Base-by-base conservation (phyloP, 2,113 vertebrate species). In the Aramus guarauna region DNA sequence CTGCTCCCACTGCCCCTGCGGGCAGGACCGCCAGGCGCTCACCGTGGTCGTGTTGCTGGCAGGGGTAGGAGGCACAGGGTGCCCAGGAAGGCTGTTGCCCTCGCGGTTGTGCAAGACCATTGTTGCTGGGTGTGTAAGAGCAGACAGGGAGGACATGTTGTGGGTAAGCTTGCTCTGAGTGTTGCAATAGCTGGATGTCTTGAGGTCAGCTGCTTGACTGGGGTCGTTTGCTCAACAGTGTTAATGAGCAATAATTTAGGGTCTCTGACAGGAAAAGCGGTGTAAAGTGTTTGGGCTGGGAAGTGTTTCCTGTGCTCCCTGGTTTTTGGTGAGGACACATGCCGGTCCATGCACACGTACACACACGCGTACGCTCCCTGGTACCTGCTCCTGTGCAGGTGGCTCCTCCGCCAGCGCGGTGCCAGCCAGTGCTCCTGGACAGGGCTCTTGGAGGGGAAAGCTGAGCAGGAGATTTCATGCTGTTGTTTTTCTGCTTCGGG, bases 371-470 rank as follows among this genome's bases (percentile, higher is more conserved):
- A 24, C 5, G 1, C 29, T 43, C n/a, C 60, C 56, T 8, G 36
- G 17, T 26, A 21, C 59, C 30, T 2, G 3, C 23, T 53, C 20
- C 41, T 0, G 2, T 26, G 56, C 64, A 21, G 60, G 69, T 4
- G 1, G 43, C 45, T 82, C n/a, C 45, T 34, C 5, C 3, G 14
- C 59, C 56, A 21, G 66, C 0, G 0, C 0, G 0, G 39, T 19
- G 50, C 56, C 0, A 0, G 62, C 34, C 58, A 3, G 5, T 1
- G 21, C 59, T 79, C 53, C 55, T 16, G n/a, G 32, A 73, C 60
- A 2, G 52, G 55, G 82, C 45, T 79, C 71, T 67, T 0, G 0
- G 22, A 50, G 43, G 34, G 64, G 37, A 59, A 64, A 55, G 71
- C 74, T 0, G n/a, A 89, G 91, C 73, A 66, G 84, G 77, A 82